Percentiles rank a stretch among this genome's conserved stretches.
phyloP scores from a whole-genome alignment of 2,797 vertebrate genomes.

The Chaetophractus vellerosus region DNA sequence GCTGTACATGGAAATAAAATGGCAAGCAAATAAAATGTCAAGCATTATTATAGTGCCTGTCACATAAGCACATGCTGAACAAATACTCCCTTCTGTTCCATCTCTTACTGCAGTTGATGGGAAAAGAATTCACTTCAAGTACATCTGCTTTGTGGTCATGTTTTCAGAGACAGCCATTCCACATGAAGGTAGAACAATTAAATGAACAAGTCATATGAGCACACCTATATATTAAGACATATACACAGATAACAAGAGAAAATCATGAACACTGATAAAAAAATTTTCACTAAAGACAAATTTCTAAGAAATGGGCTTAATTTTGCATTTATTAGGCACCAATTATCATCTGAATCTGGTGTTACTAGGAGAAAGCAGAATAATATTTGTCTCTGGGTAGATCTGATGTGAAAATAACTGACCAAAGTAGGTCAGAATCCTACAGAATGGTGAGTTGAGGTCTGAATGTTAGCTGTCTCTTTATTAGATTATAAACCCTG shows the following conservation, averaged over 20 bases:
- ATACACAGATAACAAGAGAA: slow-evolving; percentile 23
- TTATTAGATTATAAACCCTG: background rate
- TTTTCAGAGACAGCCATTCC: slow-evolving; percentile 12
- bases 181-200: background rate
- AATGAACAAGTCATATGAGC: background rate
- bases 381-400: background rate
- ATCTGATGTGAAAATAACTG: slow-evolving; percentile 16
- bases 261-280: slow-evolving; percentile 13
- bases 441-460: background rate
- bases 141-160: background rate
- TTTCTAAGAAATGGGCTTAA: slow-evolving; percentile 49
- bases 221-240: background rate
- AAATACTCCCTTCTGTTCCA: background rate
- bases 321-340: background rate
- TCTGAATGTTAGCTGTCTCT: background rate
- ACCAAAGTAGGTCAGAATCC: slow-evolving; percentile 16
- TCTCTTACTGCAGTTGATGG: background rate
- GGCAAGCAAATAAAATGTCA: slow-evolving; percentile 38
- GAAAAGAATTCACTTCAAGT: background rate
- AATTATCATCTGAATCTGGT: slow-evolving; percentile 18
- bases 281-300: background rate
- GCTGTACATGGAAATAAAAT: background rate
- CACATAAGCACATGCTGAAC: background rate
- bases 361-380: slow-evolving; percentile 1
- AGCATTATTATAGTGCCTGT: background rate